These are phyloP conservation scores for Recurvirostra avosetta DNA, from an alignment of 2,113 vertebrate species.

Conservation along the genomic window DNA sequence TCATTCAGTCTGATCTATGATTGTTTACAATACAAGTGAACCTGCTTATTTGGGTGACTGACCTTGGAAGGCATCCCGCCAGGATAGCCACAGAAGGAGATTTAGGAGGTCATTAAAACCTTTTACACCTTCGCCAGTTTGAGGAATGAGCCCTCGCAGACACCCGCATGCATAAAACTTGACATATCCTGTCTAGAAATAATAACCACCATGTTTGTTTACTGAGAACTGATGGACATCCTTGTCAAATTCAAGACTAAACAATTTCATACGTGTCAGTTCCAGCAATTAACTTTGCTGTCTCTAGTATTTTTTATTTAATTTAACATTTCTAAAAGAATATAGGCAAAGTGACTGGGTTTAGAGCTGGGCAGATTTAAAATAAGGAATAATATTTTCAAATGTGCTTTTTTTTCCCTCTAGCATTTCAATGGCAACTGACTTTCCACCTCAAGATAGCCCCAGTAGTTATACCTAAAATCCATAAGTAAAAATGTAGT, in stretches of 20 bases:
- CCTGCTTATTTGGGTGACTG: slow-evolving; percentile 17
- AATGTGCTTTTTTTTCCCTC: not conserved
- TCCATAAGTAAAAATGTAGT: not conserved
- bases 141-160: not conserved
- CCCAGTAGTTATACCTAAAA: not conserved
- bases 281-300: not conserved
- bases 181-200: slow-evolving; percentile 48
- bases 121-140: slow-evolving; percentile 23
- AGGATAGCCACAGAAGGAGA: not conserved
- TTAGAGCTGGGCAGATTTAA: not conserved
- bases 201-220: slow-evolving; percentile 8
- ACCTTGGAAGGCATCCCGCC: slow-evolving; percentile 16
- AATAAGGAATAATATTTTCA: not conserved
- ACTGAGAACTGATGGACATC: slow-evolving; percentile 13
- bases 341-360: not conserved
- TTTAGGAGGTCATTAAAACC: slow-evolving; percentile 51
- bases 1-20: slow-evolving; percentile 37
- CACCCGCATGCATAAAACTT: not conserved
- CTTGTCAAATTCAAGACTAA: slow-evolving; percentile 42
- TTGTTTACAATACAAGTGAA: slow-evolving; percentile 47
- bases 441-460: not conserved
- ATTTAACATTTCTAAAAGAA: slow-evolving; percentile 1
- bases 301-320: not conserved
- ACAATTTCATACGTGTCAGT: not conserved
- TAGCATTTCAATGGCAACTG: not conserved